phyloP scores from a whole-genome alignment of 2,797 vertebrate species.

The Arnoldichthys spilopterus region DNA sequence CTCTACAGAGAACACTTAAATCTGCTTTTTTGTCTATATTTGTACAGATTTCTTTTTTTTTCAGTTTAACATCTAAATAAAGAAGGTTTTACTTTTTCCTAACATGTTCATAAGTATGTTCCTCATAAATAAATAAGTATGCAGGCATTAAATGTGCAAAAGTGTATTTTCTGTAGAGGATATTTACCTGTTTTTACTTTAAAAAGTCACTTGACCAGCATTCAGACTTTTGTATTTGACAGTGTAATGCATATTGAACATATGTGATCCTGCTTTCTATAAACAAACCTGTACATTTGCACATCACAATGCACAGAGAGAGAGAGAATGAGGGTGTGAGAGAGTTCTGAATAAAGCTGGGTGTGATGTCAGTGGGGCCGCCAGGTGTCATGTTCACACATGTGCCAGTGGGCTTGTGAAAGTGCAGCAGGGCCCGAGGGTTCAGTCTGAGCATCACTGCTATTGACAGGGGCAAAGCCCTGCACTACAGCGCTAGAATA shows the following conservation, averaged over 20 bases:
- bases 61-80: no score
- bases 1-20: no score
- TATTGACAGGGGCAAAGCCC: constrained; percentile 64
- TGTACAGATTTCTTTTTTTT: no score
- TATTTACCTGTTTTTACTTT: no score
- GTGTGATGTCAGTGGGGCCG: constrained; percentile 61
- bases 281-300: background rate
- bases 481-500: constrained; percentile 51
- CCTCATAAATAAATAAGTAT: no score
- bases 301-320: constrained; percentile 26
- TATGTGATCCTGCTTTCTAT: background rate
- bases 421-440: constrained; percentile 52
- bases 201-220: no score
- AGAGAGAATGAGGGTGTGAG: no score
- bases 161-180: no score
- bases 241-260: background rate
- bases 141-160: no score
- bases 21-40: no score
- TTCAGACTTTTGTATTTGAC: background rate
- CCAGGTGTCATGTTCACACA: constrained; percentile 64
- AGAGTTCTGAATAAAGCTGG: constrained; percentile 44
- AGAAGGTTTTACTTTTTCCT: no score
- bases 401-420: constrained; percentile 41
- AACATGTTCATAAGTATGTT: no score
- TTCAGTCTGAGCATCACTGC: constrained; percentile 58